Conservation (phyloP, 2,797 vertebrate genomes). For the Apogon hyalosoma region DNA sequence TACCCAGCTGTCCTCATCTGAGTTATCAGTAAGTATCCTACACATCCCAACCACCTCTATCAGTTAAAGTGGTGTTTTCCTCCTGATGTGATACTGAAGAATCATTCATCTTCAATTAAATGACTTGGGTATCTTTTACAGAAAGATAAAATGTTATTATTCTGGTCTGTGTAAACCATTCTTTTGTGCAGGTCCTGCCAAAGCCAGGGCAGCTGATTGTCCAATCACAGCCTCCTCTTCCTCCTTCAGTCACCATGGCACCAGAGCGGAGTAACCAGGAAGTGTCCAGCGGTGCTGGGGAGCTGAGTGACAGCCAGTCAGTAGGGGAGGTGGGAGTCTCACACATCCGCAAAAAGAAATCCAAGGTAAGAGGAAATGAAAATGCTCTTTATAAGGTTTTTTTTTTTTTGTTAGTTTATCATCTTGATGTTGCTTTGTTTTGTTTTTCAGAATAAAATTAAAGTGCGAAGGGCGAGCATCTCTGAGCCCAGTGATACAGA, state of each 20-base stretch:
- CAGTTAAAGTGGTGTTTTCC: not conserved
- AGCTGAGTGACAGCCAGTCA: constrained; percentile 90
- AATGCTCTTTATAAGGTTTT: not conserved
- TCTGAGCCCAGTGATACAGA: constrained; percentile 96
- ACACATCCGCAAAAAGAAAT: constrained; percentile 81
- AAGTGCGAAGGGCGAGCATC: constrained; percentile 92
- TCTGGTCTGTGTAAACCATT: not conserved
- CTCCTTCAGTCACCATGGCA: constrained; percentile 7
- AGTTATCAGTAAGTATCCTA: constrained; percentile 87
- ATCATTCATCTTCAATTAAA: too few relatives aligned
- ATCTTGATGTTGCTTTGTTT: not conserved
- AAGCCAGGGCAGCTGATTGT: constrained; percentile 65
- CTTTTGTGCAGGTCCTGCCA: constrained; percentile 71
- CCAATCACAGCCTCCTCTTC: constrained; percentile 36
- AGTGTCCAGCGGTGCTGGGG: constrained; percentile 89
- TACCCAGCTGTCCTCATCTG: constrained; percentile 82
- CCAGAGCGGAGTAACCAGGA: constrained; percentile 79
- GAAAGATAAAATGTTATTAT: too few relatives aligned
- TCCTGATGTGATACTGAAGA: not conserved
- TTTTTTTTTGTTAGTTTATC: too few relatives aligned
- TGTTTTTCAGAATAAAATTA: constrained; percentile 82
- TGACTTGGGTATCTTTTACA: too few relatives aligned
- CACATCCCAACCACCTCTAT: not conserved
- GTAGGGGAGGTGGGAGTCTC: constrained; percentile 74
- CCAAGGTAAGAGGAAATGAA: constrained; percentile 77